phyloP scores from a whole-genome alignment of 1,140 invertebrate genomes.

The Acromyrmex echinatior region DNA sequence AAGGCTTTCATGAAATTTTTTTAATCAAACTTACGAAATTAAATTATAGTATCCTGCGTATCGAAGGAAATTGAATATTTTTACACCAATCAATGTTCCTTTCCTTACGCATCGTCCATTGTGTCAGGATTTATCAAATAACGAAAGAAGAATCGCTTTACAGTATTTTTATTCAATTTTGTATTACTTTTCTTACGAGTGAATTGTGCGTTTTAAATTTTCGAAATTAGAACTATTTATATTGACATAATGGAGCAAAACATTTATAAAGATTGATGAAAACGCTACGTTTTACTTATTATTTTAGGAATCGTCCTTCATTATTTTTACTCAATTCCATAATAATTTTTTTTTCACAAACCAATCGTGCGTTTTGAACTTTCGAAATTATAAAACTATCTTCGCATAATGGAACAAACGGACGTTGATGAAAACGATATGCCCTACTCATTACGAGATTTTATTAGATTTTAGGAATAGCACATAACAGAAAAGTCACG shows the following conservation, averaged over 20 bases:
- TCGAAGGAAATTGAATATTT: slow-evolving; percentile 44
- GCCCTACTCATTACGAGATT: background rate
- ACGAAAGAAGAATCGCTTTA: background rate
- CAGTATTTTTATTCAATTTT: background rate
- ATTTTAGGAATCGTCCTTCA: background rate
- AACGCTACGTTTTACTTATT: too few relatives aligned
- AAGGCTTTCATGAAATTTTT: slow-evolving; percentile 45
- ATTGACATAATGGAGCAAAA: too few relatives aligned
- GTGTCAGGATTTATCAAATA: background rate
- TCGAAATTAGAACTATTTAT: background rate
- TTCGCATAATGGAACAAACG: background rate
- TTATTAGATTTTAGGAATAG: background rate
- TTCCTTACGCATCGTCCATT: background rate
- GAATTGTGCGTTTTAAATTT: background rate
- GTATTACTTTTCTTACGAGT: background rate
- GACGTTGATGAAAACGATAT: background rate
- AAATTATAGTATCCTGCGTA: slow-evolving; percentile 18
- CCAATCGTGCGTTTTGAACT: background rate
- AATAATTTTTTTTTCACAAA: too few relatives aligned
- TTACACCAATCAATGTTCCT: background rate
- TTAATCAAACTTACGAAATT: slow-evolving; percentile 30
- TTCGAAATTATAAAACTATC: background rate
- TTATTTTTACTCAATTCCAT: background rate
- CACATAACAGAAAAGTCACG: background rate
- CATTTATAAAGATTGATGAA: too few relatives aligned